Percentiles rank a stretch among this genome's conserved stretches.
Evolutionary conservation across 2,888 invertebrate species (phyloP).

Genomic region (Horisme vitalbata): DNA sequence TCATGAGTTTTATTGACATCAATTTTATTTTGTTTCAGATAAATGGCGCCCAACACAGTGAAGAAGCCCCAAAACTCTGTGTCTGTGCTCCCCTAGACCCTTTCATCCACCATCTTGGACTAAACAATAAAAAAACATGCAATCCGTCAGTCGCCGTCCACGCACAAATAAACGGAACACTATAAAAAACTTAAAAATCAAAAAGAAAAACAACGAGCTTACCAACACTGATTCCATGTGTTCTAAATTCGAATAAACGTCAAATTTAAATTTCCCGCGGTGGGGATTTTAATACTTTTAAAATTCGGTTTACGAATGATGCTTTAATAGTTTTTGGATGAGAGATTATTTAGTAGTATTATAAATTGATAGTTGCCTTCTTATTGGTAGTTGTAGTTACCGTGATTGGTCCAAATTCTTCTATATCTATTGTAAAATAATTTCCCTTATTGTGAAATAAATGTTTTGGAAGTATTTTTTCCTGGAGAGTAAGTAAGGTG

Average conservation of each 20-base stretch:
- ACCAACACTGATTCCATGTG: slow-evolving; percentile 53
- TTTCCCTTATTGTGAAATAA: slow-evolving; percentile 39
- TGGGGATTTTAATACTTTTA: slow-evolving; percentile 26
- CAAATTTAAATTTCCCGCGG: slow-evolving; percentile 31
- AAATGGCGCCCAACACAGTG: slow-evolving; percentile 52
- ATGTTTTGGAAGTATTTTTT: slow-evolving; percentile 46
- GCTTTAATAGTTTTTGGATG: slow-evolving; percentile 47
- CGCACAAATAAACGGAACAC: slow-evolving; percentile 43
- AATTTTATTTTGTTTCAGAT: slow-evolving; percentile 55
- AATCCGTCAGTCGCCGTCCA: slow-evolving; percentile 65
- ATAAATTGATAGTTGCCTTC: slow-evolving; percentile 71
- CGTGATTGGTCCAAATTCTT: slow-evolving; percentile 69
- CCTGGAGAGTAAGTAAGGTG: slow-evolving; percentile 45
- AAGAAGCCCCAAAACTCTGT: slow-evolving; percentile 39
- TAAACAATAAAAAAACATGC: slow-evolving; percentile 55
- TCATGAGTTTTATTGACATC: background rate
- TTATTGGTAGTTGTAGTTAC: slow-evolving; percentile 55
- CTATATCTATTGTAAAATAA: slow-evolving; percentile 45
- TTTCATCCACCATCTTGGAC: slow-evolving; percentile 40
- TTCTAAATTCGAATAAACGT: slow-evolving; percentile 46
- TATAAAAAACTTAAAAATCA: slow-evolving; percentile 58
- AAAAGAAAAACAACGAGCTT: slow-evolving; percentile 72
- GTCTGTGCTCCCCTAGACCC: slow-evolving; percentile 19
- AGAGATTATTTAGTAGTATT: slow-evolving; percentile 40
- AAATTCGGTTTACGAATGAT: slow-evolving; percentile 40